A percentile compares a stretch with the other conserved stretches of the same genome.
phyloP scores from a whole-genome alignment of 2,113 vertebrate genomes.

The Zingel zingel region DNA sequence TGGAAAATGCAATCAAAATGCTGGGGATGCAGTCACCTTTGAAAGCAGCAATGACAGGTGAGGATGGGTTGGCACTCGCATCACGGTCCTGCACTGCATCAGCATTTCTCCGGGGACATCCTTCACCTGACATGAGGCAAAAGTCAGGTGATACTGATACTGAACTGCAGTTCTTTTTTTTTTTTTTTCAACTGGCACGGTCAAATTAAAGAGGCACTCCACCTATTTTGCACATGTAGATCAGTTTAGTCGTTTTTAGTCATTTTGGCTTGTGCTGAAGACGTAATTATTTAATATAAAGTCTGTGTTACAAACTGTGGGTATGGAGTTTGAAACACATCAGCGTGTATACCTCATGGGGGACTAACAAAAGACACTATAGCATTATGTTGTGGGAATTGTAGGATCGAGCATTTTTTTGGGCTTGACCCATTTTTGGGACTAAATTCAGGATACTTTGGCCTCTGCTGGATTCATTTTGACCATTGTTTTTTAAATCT shows the following conservation, averaged over 20 bases:
- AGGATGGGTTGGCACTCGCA: conserved; percentile 78
- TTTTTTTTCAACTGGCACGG: not conserved
- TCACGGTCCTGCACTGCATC: conserved; percentile 85
- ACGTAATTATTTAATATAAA: not conserved
- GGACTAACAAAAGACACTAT: not conserved
- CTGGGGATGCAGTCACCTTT: conserved; percentile 82
- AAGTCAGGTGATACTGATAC: not conserved
- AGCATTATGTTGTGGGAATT: not conserved
- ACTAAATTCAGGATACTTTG: not conserved
- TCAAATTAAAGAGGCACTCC: not conserved
- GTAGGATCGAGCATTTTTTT: not conserved
- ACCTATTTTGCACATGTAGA: not conserved
- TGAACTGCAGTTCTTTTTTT: no score
- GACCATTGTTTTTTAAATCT: not conserved
- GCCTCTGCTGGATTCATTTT: not conserved
- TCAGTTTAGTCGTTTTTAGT: not conserved
- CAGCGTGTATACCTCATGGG: not conserved
- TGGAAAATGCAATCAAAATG: not conserved
- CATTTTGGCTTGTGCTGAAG: not conserved
- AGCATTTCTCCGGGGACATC: conserved; percentile 87
- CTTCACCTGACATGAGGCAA: conserved; percentile 76
- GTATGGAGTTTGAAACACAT: not conserved
- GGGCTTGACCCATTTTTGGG: not conserved
- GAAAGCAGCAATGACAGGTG: conserved; percentile 88
- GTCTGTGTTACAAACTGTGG: not conserved